Percentiles rank a stretch among this genome's conserved stretches.
Conservation (phyloP, 2,113 vertebrate genomes). For the Protobothrops flavoviridis region DNA sequence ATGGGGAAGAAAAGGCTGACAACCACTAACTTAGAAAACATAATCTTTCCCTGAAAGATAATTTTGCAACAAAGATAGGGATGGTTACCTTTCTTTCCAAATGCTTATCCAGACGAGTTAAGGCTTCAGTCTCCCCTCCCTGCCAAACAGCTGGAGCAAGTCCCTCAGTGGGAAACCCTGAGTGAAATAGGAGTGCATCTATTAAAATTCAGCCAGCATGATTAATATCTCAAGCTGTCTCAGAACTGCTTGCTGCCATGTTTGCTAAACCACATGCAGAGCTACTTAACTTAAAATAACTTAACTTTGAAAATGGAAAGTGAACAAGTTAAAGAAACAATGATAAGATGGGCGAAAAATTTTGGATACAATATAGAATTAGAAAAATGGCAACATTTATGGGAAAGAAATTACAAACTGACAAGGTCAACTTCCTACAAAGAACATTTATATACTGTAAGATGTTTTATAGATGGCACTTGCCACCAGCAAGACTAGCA, state of each 20-base stretch:
- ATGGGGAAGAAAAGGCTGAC: not conserved
- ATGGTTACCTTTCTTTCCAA: slow-evolving; percentile 89
- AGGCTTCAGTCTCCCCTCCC: slow-evolving; percentile 90
- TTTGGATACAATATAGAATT: no score
- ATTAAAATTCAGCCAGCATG: slow-evolving; percentile 28
- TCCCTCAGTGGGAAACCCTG: slow-evolving; percentile 86
- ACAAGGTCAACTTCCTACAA: no score
- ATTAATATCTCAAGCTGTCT: not conserved
- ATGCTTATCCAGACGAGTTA: slow-evolving; percentile 89
- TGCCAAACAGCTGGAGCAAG: slow-evolving; percentile 84
- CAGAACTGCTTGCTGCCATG: not conserved
- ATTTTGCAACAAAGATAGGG: not conserved
- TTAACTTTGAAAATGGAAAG: no score
- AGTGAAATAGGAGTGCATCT: slow-evolving; percentile 18
- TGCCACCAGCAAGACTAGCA: no score
- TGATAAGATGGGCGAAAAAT: no score
- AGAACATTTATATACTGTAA: no score
- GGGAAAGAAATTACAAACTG: no score
- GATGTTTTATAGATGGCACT: no score
- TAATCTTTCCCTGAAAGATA: not conserved
- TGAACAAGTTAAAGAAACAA: no score
- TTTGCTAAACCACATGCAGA: not conserved
- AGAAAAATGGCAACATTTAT: no score
- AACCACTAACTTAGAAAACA: not conserved
- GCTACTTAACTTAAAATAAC: slow-evolving; percentile 10